Evolutionary conservation across 2,888 invertebrate genomes (phyloP), one percentile per base, ranked within the genome.

Genomic region (Icerya purchasi): DNA sequence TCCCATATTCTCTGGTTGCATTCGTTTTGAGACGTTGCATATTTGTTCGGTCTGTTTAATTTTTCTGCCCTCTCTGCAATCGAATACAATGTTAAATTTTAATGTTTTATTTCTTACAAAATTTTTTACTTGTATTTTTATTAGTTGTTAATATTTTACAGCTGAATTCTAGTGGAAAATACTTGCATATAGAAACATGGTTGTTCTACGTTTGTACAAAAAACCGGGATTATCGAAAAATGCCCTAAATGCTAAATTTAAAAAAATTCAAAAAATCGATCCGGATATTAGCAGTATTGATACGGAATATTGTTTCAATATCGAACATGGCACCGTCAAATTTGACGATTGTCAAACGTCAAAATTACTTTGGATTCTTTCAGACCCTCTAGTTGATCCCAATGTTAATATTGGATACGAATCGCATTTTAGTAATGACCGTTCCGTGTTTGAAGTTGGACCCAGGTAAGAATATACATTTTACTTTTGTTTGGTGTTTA

Each of bases 231-330:
- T 36, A 14, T 36, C 36, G 36, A 8, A 5, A 36, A 8, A 5
- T 36, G 5, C 36, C 8, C 8, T 36, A 36, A 36, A 36, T 1
- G 66, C 65, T 19, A 69, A 69, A 57, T 63, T 68, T 24, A 66
- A 66, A 36, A 55, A 63, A 21, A 59, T 70, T 36, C 61, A 65
- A 25, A 63, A 65, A 25, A 22, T 66, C 5, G 65, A 65, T 14
- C 61, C 66, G 0, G 49, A 63, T 18, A 72, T 84, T n/a, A 69
- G 66, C 51, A 68, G 72, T 49, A 65, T 86, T 20, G 76, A 80
- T 60, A 81, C 83, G 3, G 91, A 91, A 73, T 74, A 81, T 63
- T 90, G 90, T 73, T 90, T 82, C 72, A 84, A 90, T 70, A 77
- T 90, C 61, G 84, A 86, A 70, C 71, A 78, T 22, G 70, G 67